Evolutionary conservation across 2,888 invertebrate genomes (phyloP), one percentile per base, ranked within the genome.

Genomic region (Polietes domitor): DNA sequence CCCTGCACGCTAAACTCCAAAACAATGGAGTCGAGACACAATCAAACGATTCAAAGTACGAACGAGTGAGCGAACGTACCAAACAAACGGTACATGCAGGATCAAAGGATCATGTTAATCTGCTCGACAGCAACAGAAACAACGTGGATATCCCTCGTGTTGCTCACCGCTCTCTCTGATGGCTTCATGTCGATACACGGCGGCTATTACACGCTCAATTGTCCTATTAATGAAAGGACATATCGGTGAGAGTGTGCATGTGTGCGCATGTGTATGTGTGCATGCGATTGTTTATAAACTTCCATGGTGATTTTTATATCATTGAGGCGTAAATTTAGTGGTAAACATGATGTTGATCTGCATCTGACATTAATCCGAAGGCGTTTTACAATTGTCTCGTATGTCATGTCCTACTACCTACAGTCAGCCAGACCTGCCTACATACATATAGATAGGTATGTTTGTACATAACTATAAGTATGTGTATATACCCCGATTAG

Each of bases 31-130:
- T 70, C 61, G 15, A 43, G 24, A 68, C 21, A 43, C 37, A 26
- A 15, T 2, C 26, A 19, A 26, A 37, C 68, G 43, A 43, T 68
- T 32, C 17, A 32, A 58, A n/a, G n/a, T 53, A 53, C 19, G 50
- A 17, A 55, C 21, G 19, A 21, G 21, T n/a, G 61, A 26, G 26
- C 15, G 61, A 61, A 61, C 26, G 61, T 26, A 61, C 61, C 26
- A 41, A 75, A 78, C 70, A 81, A 74, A 71, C 71, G 78, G 82
- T 83, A 72, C 73, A 83, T 80, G 81, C 88, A 89, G 90, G 89
- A 89, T 90, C 90, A 90, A 88, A 86, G 89, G 91, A 91, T 91
- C 89, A 91, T 85, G 88, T 88, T 91, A 91, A 91, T 91, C 91
- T 90, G 70, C 71, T 55, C 47, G 21, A 79, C 12, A 9, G 37